Evolutionary conservation across 2,888 invertebrate species (phyloP), one percentile per base, ranked within the genome.

Genomic region (Teinopalpus imperialis): DNA sequence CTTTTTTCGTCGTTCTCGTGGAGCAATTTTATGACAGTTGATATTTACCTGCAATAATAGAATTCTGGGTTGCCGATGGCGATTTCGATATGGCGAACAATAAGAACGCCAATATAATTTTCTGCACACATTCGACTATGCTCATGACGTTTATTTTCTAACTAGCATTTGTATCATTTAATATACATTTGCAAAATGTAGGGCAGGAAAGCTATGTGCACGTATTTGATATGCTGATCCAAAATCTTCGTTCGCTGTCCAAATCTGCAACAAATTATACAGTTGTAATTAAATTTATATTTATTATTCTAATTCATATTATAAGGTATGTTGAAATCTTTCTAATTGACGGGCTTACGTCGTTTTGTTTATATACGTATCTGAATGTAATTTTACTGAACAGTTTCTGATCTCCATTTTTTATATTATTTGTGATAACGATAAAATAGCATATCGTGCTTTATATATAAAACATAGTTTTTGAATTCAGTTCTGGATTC

Each of bases 51-150:
- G 81, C 58, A 51, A 74, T 68, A 7, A 81, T 57, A 18, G 74
- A 74, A 54, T 80, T 81, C 55, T 78, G 77, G 16, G 82, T 81
- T 2, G 83, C 82, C 42, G 81, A 74, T 23, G 82, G 81, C n/a
- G 79, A 71, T 24, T 71, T 74, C 8, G 74, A 75, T 47, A 80
- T 66, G 36, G 70, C 73, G 35, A 85, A 63, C 52, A 82, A 53
- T 30, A 81, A 53, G 56, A 81, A 81, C 43, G 72, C 70, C 53
- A 75, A 58, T 51, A 81, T 53, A 56, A 78, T 79, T 64, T 68
- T 75, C 53, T 67, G 63, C 48, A 67, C 55, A 62, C 70, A 71
- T 68, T 66, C 66, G 62, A 67, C 70, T 65, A 69, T 68, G 69
- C 63, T 70, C 86, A 87, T 86, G 74, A 69, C 74, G 77, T 72